Evolutionary conservation across 2,888 invertebrate species (phyloP), one percentile per base, ranked within the genome.

Genomic region (Calliscelio sp.): DNA sequence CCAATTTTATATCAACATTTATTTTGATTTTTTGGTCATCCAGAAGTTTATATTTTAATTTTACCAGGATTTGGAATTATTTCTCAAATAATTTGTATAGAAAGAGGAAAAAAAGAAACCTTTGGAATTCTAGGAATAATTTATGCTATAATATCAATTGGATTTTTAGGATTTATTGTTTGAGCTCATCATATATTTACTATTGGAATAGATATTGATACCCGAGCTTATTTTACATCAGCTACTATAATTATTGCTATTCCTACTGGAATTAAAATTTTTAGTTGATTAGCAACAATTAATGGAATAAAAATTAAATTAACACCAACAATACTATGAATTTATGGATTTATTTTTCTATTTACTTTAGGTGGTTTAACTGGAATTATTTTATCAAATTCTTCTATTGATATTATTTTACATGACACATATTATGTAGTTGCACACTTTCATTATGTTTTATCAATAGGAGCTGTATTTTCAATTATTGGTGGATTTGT

Each of bases 171-270:
- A 87, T 97, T 97, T 95, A 95, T 97, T 93, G 97, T 97, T 0
- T 97, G 97, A 94, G 96, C 96, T 8, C 97, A 97, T 92, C 97
- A 97, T 92, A 97, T 97, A 95, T 97, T 97, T 93, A 97, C 97
- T 1, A 95, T 97, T 38, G 97, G 97, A 0, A 96, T 97, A 95
- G 97, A 97, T 93, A 95, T 97, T 81, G 97, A 97, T 93, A 96
- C 96, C 0, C 96, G 97, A 93, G 97, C 97, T 22, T 97, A 97
- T 92, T 97, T 97, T 93, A 97, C 97, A 0, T 96, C 97, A 55
- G 97, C 96, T 0, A 97, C 97, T 18, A 97, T 97, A 95, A 96
- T 97, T 95, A 97, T 97, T 96, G 97, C 96, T 0, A 95, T 97
- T 0, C 97, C 97, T 0, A 97, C 97, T 18, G 97, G 97, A 87